phyloP scores from a whole-genome alignment of 2,888 invertebrate species.

The Hipparchia semele region DNA sequence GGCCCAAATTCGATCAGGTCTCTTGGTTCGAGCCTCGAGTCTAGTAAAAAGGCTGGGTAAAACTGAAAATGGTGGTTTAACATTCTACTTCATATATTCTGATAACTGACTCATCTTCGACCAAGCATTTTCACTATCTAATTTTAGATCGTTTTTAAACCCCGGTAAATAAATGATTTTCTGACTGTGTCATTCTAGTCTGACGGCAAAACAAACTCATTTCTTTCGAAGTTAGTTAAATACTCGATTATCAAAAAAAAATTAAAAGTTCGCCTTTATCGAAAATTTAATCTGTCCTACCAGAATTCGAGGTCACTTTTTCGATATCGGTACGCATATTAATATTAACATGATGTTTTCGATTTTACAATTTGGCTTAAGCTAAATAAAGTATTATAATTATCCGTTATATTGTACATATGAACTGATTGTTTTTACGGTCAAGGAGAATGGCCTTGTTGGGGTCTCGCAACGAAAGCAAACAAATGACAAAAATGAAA shows the following conservation, averaged over 20 bases:
- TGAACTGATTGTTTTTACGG: constrained; percentile 27
- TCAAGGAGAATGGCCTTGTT: constrained; percentile 7
- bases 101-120: background rate
- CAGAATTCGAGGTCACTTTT: constrained; percentile 1
- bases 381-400: constrained; percentile 27
- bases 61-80: no score
- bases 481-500: no score
- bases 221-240: constrained; percentile 8
- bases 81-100: no score
- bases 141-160: no score
- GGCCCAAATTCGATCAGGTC: no score
- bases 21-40: no score
- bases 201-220: background rate
- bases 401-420: constrained; percentile 31
- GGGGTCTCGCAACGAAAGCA: background rate
- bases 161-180: background rate
- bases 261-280: background rate
- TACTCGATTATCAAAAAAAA: background rate
- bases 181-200: background rate
- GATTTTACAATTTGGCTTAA: constrained; percentile 25
- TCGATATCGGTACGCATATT: background rate
- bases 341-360: constrained; percentile 9
- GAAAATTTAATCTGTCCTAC: background rate
- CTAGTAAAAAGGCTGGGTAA: no score
- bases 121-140: background rate